Conservation (phyloP, 2,113 vertebrate genomes). For the Neodon shergylaensis region DNA sequence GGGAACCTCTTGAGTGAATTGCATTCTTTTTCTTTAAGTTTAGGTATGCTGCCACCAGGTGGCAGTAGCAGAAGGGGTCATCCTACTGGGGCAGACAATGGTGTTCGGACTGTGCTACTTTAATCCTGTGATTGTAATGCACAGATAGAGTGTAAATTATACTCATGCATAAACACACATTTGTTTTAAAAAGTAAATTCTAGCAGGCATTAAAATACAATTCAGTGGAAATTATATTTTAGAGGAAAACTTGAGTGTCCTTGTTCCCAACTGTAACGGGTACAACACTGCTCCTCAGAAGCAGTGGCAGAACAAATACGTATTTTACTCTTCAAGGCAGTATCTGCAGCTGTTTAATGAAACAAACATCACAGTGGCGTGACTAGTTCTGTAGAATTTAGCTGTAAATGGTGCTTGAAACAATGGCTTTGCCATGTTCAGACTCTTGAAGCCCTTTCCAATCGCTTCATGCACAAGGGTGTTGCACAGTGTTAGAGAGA, state of each 20-base stretch:
- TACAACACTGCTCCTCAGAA: background rate
- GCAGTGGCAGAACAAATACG: background rate
- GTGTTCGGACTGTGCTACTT: background rate
- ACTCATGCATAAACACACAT: background rate
- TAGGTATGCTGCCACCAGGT: slow-evolving; percentile 49
- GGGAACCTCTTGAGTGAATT: background rate
- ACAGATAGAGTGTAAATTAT: background rate
- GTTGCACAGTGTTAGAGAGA: background rate
- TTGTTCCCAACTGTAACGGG: background rate
- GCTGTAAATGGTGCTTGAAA: background rate
- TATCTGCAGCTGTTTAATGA: background rate
- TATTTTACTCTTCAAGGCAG: background rate
- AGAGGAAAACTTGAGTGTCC: background rate
- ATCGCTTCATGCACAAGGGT: background rate
- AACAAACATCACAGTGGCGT: background rate
- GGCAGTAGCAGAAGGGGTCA: slow-evolving; percentile 53
- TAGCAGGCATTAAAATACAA: slow-evolving; percentile 2
- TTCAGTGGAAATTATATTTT: background rate
- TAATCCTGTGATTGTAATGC: background rate
- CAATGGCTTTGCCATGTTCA: background rate
- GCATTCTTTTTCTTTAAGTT: background rate
- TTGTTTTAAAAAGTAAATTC: slow-evolving; percentile 38
- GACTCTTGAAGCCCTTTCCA: background rate
- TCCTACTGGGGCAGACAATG: background rate
- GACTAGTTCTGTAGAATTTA: background rate